A percentile compares a stretch with the other conserved stretches of the same genome.
These are phyloP conservation scores for Parnassius apollo DNA, from an alignment of 2,888 invertebrate genomes.

Conservation along the genomic window DNA sequence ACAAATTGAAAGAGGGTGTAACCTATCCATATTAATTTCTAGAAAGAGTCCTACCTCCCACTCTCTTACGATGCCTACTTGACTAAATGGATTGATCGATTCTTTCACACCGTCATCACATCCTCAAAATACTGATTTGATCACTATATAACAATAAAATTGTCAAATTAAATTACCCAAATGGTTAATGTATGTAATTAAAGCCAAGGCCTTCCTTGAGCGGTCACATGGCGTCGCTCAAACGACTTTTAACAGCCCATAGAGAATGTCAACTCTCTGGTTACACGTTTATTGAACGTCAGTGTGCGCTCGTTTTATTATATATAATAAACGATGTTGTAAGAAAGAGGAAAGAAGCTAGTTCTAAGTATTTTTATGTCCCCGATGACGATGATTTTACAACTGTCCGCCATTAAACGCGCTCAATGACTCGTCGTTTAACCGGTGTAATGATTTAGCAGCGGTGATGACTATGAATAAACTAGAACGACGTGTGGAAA, in stretches of 20 bases:
- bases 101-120: too few relatives aligned
- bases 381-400: slow-evolving; percentile 16
- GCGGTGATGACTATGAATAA: background rate
- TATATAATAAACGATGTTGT: slow-evolving; percentile 8
- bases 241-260: slow-evolving; percentile 10
- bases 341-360: slow-evolving; percentile 16
- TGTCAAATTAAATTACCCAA: slow-evolving; percentile 1
- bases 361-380: slow-evolving; percentile 6
- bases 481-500: background rate
- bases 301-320: slow-evolving; percentile 14
- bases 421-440: slow-evolving; percentile 24
- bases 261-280: slow-evolving; percentile 36
- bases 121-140: too few relatives aligned
- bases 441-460: background rate
- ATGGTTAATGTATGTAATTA: background rate
- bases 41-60: too few relatives aligned
- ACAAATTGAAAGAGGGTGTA: too few relatives aligned
- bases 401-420: slow-evolving; percentile 24
- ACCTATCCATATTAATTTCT: too few relatives aligned
- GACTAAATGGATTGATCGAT: too few relatives aligned
- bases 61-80: too few relatives aligned
- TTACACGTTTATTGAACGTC: slow-evolving; percentile 32
- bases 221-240: slow-evolving; percentile 8
- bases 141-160: background rate
- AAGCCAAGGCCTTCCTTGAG: slow-evolving; percentile 12